phyloP scores from a whole-genome alignment of 2,113 vertebrate species.

The Nothocercus nigrocapillus region DNA sequence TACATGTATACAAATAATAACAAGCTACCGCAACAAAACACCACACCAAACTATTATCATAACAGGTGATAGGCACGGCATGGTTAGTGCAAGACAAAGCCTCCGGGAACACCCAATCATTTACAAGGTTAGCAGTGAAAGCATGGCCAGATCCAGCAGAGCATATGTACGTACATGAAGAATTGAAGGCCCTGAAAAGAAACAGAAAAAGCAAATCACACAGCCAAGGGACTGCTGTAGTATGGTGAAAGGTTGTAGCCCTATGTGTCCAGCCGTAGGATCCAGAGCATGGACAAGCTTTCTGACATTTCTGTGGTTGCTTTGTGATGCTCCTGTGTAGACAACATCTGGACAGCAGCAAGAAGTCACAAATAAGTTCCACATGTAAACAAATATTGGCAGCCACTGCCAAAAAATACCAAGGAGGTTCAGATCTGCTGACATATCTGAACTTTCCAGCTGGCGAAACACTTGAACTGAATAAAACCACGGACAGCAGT shows the following conservation, averaged over 20 bases:
- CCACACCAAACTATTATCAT: accelerated
- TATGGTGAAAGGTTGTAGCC: not conserved
- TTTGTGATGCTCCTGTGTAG: not conserved
- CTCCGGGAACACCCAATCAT: not conserved
- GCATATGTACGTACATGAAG: not conserved
- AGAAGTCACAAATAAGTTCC: not conserved
- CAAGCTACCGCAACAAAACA: not conserved
- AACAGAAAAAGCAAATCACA: not conserved
- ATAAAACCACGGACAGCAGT: not conserved
- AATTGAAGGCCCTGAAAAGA: not conserved
- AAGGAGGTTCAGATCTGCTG: not conserved
- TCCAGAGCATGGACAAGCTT: not conserved
- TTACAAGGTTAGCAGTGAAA: not conserved
- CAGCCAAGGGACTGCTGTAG: not conserved
- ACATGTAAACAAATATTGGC: not conserved
- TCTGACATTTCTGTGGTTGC: not conserved
- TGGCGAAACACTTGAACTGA: not conserved
- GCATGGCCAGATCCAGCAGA: accelerated
- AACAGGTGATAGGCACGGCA: not conserved
- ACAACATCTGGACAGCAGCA: not conserved
- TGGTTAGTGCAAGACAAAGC: not conserved
- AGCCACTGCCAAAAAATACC: not conserved
- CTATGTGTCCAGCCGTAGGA: accelerated
- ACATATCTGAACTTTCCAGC: not conserved
- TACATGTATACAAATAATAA: not conserved